Base-by-base conservation (phyloP, 2,797 vertebrate species). In the Acanthurus lineatus region DNA sequence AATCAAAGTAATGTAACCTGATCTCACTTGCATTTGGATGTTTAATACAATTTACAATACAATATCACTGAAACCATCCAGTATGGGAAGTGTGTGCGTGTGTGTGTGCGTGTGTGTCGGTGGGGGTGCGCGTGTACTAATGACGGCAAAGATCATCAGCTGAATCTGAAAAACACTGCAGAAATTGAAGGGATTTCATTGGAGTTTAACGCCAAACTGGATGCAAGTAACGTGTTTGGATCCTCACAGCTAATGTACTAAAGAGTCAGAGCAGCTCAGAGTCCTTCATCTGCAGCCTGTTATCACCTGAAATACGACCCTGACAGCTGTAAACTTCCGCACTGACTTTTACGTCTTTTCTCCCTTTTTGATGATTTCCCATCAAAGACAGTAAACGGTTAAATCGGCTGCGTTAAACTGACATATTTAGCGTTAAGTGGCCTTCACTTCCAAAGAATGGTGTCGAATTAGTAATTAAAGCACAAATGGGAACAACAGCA, bases 1-100 rank as follows among this genome's bases (percentile, higher is more conserved):
- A 93, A 94, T 94, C 93, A 93, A 93, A 93, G 89, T 88, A 90
- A 89, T 91, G 84, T 88, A 90, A 92, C 84, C 89, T 91, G 91
- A 91, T 90, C 85, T 79, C 85, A 84, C 83, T 75, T 81, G 85
- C 81, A 85, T 88, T 90, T 77, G 67, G 71, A 89, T 86, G 45
- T 89, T 81, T 88, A 76, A 85, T 82, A 65, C 58, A 87, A 85
- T 66, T 83, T 82, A 66, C 58, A 87, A 85, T 66, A 56, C 75
- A 83, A 59, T 77, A 88, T 60, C 77, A 85, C 65, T 76, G 69
- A 53, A 87, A 76, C 78, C 77, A 64, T 73, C 76, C 70, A 48
- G 48, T 38, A 25, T 16, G 38, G 40, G 67, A 10, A 60, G 76
- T 67, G 53, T 59, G 19, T 28, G 38, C 14, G 11, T 38, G 15